These are phyloP conservation scores for Glaucidium brasilianum DNA, from an alignment of 2,113 vertebrate genomes.

Conservation along the genomic window DNA sequence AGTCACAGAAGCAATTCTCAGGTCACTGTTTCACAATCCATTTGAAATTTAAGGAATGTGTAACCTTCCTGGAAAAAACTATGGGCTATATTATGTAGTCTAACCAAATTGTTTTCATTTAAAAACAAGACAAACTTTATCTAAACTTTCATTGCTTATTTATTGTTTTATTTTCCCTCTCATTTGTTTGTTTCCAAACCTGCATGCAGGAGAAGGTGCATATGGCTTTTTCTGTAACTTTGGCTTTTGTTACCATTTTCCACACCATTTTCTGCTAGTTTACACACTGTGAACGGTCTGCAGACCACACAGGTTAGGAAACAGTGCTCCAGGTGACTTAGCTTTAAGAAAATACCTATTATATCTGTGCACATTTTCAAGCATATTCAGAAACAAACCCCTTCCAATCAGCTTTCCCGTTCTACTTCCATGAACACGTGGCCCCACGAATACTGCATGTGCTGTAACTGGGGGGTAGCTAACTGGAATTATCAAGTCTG, in stretches of 20 bases:
- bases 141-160: not conserved
- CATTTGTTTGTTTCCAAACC: not conserved
- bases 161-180: not conserved
- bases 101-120: not conserved
- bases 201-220: not conserved
- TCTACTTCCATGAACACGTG: not conserved
- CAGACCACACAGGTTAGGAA: not conserved
- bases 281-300: not conserved
- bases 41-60: not conserved
- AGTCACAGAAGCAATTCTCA: not conserved
- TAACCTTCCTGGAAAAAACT: not conserved
- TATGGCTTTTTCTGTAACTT: not conserved
- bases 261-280: not conserved
- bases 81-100: not conserved
- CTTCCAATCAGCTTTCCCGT: not conserved
- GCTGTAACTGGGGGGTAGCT: not conserved
- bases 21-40: not conserved
- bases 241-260: not conserved
- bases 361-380: not conserved
- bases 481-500: not conserved
- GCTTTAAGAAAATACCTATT: not conserved
- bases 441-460: not conserved
- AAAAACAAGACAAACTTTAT: not conserved
- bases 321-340: not conserved
- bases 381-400: not conserved